phyloP scores from a whole-genome alignment of 2,888 invertebrate species.

The Melieria picta region DNA sequence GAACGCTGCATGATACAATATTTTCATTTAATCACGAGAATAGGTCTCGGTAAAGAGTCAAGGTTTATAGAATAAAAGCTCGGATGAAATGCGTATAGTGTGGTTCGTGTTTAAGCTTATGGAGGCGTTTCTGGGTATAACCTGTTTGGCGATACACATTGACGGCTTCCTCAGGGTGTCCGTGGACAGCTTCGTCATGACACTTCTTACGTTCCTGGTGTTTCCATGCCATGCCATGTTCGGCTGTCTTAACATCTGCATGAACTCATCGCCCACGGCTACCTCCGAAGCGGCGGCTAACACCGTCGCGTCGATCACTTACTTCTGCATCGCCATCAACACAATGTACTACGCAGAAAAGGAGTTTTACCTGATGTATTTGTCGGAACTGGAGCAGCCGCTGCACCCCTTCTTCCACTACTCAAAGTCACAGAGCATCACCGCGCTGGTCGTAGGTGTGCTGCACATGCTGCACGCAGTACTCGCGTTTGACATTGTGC shows the following conservation, averaged over 20 bases:
- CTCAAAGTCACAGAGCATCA: conserved; percentile 53
- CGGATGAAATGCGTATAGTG: conserved; percentile 49
- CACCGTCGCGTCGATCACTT: conserved; percentile 41
- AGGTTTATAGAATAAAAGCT: too few species aligned
- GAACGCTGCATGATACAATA: too few species aligned
- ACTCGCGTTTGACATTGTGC: conserved; percentile 47
- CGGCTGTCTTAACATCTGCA: conserved; percentile 47
- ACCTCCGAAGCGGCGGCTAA: conserved; percentile 47
- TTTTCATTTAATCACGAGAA: too few species aligned
- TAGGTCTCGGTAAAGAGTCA: too few species aligned
- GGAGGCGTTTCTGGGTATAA: conserved; percentile 45
- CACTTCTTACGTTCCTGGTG: conserved; percentile 54
- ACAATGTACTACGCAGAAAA: conserved; percentile 52
- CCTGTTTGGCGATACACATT: conserved; percentile 51
- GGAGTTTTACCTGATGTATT: conserved; percentile 52
- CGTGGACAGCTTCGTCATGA: conserved; percentile 49
- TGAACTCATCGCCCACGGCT: conserved; percentile 39
- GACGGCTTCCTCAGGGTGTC: conserved; percentile 49
- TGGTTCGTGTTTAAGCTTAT: conserved; percentile 52
- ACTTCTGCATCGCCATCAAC: conserved; percentile 45
- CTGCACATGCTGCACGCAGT: conserved; percentile 51
- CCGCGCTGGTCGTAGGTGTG: conserved; percentile 47
- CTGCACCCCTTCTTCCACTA: conserved; percentile 51
- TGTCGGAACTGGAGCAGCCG: conserved; percentile 46
- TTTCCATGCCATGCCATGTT: conserved; percentile 50